phyloP scores from a whole-genome alignment of 2,113 vertebrate genomes.

The Athene noctua region DNA sequence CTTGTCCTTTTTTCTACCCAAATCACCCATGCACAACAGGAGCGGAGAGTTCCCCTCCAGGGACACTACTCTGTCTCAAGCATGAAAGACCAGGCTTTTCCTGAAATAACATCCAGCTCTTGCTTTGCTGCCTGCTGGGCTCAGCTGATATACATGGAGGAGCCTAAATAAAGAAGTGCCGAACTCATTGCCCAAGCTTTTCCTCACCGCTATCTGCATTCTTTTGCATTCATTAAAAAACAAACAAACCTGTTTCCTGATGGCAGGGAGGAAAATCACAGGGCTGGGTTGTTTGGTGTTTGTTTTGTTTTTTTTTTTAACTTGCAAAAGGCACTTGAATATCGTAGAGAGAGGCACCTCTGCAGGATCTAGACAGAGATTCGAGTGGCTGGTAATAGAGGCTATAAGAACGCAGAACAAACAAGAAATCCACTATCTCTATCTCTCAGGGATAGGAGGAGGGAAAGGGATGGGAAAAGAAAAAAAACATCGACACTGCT shows the following conservation, averaged over 20 bases:
- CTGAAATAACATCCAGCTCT: constrained; percentile 49
- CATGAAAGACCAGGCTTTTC: constrained; percentile 45
- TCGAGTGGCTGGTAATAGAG: background rate
- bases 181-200: constrained; percentile 42
- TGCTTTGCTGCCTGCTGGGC: constrained; percentile 30
- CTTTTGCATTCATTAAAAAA: constrained; percentile 59
- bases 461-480: background rate
- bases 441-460: background rate
- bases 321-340: constrained; percentile 15
- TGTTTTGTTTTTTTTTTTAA: background rate
- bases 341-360: background rate
- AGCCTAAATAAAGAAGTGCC: constrained; percentile 51
- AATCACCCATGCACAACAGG: background rate
- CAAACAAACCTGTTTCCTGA: constrained; percentile 63
- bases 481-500: background rate
- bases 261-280: constrained; percentile 39
- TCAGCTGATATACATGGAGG: constrained; percentile 25
- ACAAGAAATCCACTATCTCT: background rate
- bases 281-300: background rate
- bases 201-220: constrained; percentile 36
- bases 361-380: background rate
- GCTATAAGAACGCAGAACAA: background rate
- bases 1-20: background rate
- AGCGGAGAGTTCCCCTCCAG: background rate
- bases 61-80: background rate